Evolutionary conservation across 2,888 invertebrate species (phyloP).

Genomic region (Boloria selene): DNA sequence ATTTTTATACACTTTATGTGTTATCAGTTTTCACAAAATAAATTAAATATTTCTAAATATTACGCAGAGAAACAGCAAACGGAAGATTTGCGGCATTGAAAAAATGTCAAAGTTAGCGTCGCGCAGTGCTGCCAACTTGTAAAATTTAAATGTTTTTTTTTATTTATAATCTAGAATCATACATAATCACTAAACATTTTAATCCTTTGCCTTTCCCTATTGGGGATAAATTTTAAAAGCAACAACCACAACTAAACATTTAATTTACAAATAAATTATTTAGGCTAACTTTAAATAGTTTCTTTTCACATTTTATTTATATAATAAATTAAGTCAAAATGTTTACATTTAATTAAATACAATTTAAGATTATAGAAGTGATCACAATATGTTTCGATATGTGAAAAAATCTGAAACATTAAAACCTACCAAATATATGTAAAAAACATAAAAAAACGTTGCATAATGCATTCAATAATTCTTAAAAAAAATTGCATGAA

Average conservation of each 20-base stretch:
- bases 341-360: no score
- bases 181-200: no score
- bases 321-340: no score
- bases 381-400: background rate
- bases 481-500: no score
- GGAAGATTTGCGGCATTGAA: conserved; percentile 32
- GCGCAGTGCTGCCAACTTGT: conserved; percentile 37
- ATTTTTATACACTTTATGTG: conserved; percentile 60
- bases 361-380: background rate
- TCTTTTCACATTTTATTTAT: no score
- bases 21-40: conserved; percentile 21
- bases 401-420: background rate
- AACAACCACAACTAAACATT: no score
- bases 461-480: no score
- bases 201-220: no score
- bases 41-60: conserved; percentile 19
- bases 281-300: no score
- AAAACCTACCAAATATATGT: background rate
- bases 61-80: conserved; percentile 28
- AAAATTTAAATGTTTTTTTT: background rate
- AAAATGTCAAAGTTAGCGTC: conserved; percentile 68
- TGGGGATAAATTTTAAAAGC: no score
- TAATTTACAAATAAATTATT: no score
- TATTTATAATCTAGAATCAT: background rate
- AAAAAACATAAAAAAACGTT: no score